Percentiles rank a stretch among this genome's conserved stretches.
phyloP scores from a whole-genome alignment of 1,140 invertebrate genomes.

The Achatina immaculata region DNA sequence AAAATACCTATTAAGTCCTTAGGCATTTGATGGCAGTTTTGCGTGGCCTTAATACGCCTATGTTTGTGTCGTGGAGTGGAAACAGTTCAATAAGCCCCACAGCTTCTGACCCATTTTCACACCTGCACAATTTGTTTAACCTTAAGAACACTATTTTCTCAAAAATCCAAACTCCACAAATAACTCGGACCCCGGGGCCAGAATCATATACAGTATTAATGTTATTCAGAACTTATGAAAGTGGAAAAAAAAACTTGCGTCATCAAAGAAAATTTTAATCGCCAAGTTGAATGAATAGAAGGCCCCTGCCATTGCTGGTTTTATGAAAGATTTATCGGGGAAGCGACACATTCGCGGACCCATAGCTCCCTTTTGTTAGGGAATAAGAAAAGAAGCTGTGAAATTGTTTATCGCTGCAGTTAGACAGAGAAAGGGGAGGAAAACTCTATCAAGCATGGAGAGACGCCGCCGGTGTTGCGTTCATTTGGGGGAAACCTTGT shows the following conservation, averaged over 20 bases:
- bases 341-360: too few relatives aligned
- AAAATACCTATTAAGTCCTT: too few relatives aligned
- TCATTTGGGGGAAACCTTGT: neutral
- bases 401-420: neutral
- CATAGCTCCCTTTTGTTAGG: neutral
- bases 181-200: neutral
- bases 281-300: neutral
- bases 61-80: neutral
- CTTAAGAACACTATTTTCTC: neutral
- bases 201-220: neutral
- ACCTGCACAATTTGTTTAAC: neutral
- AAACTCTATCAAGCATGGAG: neutral
- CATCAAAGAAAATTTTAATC: neutral
- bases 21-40: neutral
- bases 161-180: neutral
- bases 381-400: neutral
- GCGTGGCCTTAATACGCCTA: neutral
- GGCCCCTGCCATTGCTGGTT: too few relatives aligned
- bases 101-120: neutral
- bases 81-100: neutral
- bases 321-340: too few relatives aligned
- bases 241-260: neutral
- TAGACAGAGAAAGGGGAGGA: neutral
- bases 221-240: neutral
- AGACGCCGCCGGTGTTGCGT: neutral